phyloP scores from a whole-genome alignment of 2,888 invertebrate genomes.

The Drosophila ustulata region DNA sequence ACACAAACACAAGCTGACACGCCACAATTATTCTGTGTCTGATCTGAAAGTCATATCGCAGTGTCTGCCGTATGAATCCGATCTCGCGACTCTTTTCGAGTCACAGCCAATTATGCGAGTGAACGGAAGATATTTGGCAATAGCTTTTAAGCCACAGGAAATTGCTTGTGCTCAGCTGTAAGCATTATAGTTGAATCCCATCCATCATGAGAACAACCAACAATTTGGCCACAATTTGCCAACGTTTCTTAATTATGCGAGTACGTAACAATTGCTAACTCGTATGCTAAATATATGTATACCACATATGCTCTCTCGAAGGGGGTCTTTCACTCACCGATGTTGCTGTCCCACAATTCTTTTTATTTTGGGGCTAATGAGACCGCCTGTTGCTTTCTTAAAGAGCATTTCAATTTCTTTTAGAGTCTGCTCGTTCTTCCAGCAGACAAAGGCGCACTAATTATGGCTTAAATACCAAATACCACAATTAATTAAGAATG shows the following conservation, averaged over 20 bases:
- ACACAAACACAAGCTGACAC: constrained; percentile 33
- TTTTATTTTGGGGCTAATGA: constrained; percentile 20
- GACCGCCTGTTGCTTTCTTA: constrained; percentile 5
- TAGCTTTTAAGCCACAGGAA: constrained; percentile 26
- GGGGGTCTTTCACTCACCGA: constrained; percentile 18
- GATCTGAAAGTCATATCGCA: constrained; percentile 58
- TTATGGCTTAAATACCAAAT: constrained; percentile 14
- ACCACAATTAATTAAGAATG: constrained; percentile 20
- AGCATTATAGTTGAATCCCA: constrained; percentile 15
- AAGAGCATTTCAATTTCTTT: constrained; percentile 3
- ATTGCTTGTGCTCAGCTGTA: constrained; percentile 18
- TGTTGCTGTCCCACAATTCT: neutral
- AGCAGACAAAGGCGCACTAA: constrained; percentile 32
- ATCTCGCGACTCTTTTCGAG: neutral
- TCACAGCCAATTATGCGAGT: constrained; percentile 55
- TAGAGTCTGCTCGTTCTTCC: constrained; percentile 7
- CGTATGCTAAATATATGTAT: constrained; percentile 3
- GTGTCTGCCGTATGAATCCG: neutral
- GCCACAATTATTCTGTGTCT: constrained; percentile 50
- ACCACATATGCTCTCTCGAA: neutral
- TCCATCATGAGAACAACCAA: constrained; percentile 19
- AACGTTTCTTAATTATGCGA: constrained; percentile 1
- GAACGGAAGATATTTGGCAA: constrained; percentile 37
- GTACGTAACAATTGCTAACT: constrained; percentile 3
- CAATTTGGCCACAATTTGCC: constrained; percentile 5